Evolutionary conservation across 2,888 invertebrate genomes (phyloP).

Genomic region (Lysandra bellargus): DNA sequence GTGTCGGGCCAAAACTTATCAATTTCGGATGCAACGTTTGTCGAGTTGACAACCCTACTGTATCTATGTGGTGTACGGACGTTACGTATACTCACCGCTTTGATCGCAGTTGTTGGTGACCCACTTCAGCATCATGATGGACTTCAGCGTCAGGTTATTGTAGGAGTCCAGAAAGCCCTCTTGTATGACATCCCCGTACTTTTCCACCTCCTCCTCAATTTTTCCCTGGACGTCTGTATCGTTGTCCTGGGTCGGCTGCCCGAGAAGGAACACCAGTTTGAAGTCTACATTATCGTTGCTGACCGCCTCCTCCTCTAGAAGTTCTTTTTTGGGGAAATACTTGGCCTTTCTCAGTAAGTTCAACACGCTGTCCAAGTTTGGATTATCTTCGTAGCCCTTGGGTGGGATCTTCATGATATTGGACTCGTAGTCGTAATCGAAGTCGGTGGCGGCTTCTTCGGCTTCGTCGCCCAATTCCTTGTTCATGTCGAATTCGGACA

Average conservation of each 20-base stretch:
- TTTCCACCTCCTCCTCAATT: constrained; percentile 83
- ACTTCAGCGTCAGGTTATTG: constrained; percentile 92
- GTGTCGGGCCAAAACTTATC: neutral
- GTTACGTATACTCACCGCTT: constrained; percentile 60
- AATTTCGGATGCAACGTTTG: no score
- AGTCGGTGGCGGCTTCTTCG: constrained; percentile 47
- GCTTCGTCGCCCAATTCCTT: constrained; percentile 56
- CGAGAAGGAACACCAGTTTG: constrained; percentile 78
- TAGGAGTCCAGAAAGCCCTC: constrained; percentile 92
- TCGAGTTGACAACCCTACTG: neutral
- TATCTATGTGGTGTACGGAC: neutral
- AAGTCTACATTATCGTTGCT: constrained; percentile 51
- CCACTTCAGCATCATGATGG: constrained; percentile 92
- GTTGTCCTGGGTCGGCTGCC: constrained; percentile 80
- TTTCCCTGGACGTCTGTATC: constrained; percentile 81
- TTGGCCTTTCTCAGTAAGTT: constrained; percentile 53
- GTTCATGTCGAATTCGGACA: constrained; percentile 71
- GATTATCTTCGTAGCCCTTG: constrained; percentile 58
- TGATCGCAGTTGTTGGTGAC: constrained; percentile 84
- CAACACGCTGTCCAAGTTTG: constrained; percentile 57
- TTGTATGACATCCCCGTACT: constrained; percentile 89
- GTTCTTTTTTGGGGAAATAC: constrained; percentile 48
- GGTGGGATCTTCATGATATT: constrained; percentile 76
- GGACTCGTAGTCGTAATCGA: constrained; percentile 63
- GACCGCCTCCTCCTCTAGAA: constrained; percentile 39